These are phyloP conservation scores for Elymnias hypermnestra DNA, from an alignment of 1,140 invertebrate genomes.

Conservation along the genomic window DNA sequence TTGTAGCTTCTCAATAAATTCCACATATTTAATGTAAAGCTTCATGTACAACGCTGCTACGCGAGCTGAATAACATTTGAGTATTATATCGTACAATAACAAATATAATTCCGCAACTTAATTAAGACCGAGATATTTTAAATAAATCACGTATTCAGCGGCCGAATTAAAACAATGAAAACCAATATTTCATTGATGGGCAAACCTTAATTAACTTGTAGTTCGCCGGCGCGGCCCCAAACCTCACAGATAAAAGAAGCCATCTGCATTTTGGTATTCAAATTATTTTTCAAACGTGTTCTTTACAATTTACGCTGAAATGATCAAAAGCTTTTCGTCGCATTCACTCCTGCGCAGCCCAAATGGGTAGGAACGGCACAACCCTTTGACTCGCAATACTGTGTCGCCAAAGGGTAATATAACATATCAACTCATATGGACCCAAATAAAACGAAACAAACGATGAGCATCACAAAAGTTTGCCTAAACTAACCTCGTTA, in stretches of 20 bases:
- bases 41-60: too few species aligned
- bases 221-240: constrained; percentile 52
- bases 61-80: too few species aligned
- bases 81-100: too few species aligned
- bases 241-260: constrained; percentile 65
- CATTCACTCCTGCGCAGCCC: constrained; percentile 61
- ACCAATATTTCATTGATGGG: constrained; percentile 74
- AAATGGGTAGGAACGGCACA: constrained; percentile 38
- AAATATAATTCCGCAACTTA: constrained; percentile 30
- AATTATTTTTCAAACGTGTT: constrained; percentile 74
- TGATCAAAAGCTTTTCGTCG: constrained; percentile 53
- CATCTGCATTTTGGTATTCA: constrained; percentile 75
- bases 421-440: constrained; percentile 61
- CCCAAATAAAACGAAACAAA: constrained; percentile 62
- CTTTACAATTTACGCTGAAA: constrained; percentile 35
- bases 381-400: constrained; percentile 40
- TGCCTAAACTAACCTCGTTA: constrained; percentile 75
- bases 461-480: constrained; percentile 71
- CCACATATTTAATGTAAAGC: too few species aligned
- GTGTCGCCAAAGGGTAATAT: constrained; percentile 50
- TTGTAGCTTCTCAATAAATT: too few species aligned
- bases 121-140: constrained; percentile 46
- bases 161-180: constrained; percentile 67
- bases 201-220: constrained; percentile 75
- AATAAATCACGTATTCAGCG: constrained; percentile 60